These are phyloP conservation scores for Gephyroberyx darwinii DNA, from an alignment of 2,797 vertebrate genomes.

Conservation along the genomic window DNA sequence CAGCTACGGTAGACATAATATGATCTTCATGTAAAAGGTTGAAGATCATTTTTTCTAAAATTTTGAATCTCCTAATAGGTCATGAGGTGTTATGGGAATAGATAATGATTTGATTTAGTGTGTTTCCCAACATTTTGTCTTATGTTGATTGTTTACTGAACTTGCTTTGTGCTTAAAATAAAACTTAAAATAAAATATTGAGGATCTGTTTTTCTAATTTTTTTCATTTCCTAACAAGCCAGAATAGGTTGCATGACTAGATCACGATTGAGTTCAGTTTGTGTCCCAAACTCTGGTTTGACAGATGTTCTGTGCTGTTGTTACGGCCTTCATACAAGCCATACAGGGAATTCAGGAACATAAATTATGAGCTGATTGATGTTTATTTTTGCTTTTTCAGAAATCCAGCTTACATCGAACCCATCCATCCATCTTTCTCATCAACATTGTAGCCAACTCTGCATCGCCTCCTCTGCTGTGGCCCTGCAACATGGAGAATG, in stretches of 20 bases:
- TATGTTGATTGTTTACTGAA: conserved; percentile 13
- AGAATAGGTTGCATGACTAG: neutral
- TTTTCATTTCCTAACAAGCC: neutral
- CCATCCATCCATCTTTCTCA: conserved; percentile 11
- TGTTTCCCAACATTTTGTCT: conserved; percentile 1
- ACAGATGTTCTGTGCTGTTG: neutral
- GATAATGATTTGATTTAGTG: conserved; percentile 20
- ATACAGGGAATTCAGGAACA: neutral
- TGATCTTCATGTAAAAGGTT: conserved; percentile 58
- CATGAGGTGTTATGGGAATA: neutral
- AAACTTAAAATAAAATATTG: conserved; percentile 1
- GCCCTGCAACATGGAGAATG: conserved; percentile 80
- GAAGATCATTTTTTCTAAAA: conserved; percentile 17
- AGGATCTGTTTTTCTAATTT: neutral
- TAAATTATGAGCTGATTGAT: conserved; percentile 40
- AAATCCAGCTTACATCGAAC: conserved; percentile 51
- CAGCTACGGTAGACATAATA: conserved; percentile 53
- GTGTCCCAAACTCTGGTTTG: conserved; percentile 2
- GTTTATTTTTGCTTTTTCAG: conserved; percentile 67
- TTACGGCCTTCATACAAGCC: neutral
- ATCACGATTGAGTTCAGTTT: neutral
- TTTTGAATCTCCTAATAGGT: conserved; percentile 20
- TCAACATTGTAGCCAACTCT: conserved; percentile 20
- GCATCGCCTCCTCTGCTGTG: conserved; percentile 49
- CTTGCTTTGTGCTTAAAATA: neutral